These are phyloP conservation scores for Centruroides vittatus DNA, from an alignment of 1,140 invertebrate species.

Conservation along the genomic window DNA sequence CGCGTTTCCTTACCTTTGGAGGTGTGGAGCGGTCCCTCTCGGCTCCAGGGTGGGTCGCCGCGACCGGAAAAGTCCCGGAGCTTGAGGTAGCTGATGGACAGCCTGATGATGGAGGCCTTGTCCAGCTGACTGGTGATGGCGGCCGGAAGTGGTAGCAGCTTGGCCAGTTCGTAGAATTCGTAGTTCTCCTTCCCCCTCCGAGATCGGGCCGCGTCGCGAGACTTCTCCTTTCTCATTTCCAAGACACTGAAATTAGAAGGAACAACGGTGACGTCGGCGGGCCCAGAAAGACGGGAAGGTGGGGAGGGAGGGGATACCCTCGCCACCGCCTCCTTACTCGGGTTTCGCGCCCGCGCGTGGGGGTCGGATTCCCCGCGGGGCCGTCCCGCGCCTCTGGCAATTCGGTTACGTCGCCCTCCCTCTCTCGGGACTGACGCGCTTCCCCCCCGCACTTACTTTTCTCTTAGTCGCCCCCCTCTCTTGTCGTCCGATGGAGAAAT, in stretches of 20 bases:
- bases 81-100: constrained; percentile 95
- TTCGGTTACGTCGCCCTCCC: too few species aligned
- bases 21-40: constrained; percentile 37
- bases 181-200: constrained; percentile 94
- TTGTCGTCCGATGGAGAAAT: too few species aligned
- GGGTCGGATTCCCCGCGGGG: too few species aligned
- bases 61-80: constrained; percentile 85
- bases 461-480: too few species aligned
- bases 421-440: too few species aligned
- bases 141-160: constrained; percentile 87
- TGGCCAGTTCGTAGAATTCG: constrained; percentile 96
- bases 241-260: constrained; percentile 61
- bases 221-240: constrained; percentile 92
- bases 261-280: background rate
- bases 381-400: too few species aligned
- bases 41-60: constrained; percentile 87
- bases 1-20: background rate
- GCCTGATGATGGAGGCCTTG: constrained; percentile 95
- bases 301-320: too few species aligned
- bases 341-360: too few species aligned
- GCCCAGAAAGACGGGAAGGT: too few species aligned
- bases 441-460: too few species aligned
- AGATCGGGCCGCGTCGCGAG: constrained; percentile 84
- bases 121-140: constrained; percentile 96
- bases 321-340: too few species aligned